Conservation (phyloP, 2,888 invertebrate genomes). For the Hetaerina titia region DNA sequence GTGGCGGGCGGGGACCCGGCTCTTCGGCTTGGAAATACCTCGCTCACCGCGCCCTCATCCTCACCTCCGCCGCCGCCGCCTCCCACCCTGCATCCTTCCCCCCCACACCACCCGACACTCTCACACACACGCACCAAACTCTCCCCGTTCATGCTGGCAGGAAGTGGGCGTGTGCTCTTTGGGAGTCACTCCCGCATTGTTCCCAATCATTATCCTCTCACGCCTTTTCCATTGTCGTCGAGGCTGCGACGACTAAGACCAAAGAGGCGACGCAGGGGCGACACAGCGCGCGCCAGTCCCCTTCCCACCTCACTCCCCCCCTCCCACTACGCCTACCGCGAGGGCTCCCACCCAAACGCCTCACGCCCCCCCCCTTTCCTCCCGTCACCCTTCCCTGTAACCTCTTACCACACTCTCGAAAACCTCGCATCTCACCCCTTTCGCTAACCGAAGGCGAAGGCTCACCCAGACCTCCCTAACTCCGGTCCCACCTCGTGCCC, state of each 20-base stretch:
- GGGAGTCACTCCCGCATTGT: conserved; percentile 65
- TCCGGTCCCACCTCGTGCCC: too few species aligned
- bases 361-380: too few species aligned
- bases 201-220: conserved; percentile 64
- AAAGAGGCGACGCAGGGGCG: neutral
- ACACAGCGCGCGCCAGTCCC: conserved; percentile 37
- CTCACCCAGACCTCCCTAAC: too few species aligned
- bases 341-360: too few species aligned
- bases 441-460: too few species aligned
- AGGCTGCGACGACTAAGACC: conserved; percentile 50
- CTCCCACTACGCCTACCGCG: too few species aligned
- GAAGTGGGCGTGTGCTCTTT: conserved; percentile 59
- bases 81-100: neutral
- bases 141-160: conserved; percentile 52
- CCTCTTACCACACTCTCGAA: too few species aligned
- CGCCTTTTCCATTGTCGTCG: conserved; percentile 63
- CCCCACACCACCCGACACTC: neutral
- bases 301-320: neutral
- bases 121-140: neutral
- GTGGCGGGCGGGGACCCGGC: neutral
- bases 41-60: conserved; percentile 59
- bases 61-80: neutral
- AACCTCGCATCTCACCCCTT: too few species aligned
- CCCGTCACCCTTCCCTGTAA: too few species aligned
- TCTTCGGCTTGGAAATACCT: conserved; percentile 2